Evolutionary conservation across 2,113 vertebrate species (phyloP), one percentile per base, ranked within the genome.

Genomic region (Stigmatopora nigra): DNA sequence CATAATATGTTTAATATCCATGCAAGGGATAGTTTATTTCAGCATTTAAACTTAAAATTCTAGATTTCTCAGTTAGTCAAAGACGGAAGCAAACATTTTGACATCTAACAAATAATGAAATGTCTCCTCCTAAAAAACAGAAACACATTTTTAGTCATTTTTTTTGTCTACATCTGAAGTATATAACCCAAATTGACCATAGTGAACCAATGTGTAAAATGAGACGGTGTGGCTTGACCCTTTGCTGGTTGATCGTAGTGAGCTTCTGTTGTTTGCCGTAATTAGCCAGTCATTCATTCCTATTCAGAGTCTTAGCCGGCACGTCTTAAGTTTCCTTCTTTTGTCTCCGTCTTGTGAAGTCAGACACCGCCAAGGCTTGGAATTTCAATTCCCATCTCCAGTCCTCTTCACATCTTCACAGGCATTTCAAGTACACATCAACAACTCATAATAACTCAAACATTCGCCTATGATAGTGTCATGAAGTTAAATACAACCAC

Each of bases 211-310:
- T n/a, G 64, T 45, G 45, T 55, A 17, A 45, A 70, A 62, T 76
- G 41, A 73, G 76, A 69, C 68, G 63, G 76, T 73, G 14, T 12
- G 63, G 66, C n/a, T 65, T 11, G 3, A 62, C 35, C 72, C 17
- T 71, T 71, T 69, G 1, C 1, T 76, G 81, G 81, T 73, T 84
- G 80, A 68, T 61, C 66, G 78, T 65, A 53, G 67, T 64, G 41
- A 67, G 76, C 61, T 78, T 80, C 78, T 76, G 80, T 78, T 72
- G 71, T 67, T 20, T 78, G 77, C 71, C 63, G 75, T 82, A 80
- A 84, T 86, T 84, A 84, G 77, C 52, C 38, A 16, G 73, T 76
- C 78, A 72, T 72, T 76, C 70, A 76, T 61, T 85, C 71, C 61
- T 66, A 64, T 73, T 82, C 73, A 81, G 61, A 75, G 58, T 62